phyloP scores from a whole-genome alignment of 2,797 vertebrate genomes.

The Martes flavigula region DNA sequence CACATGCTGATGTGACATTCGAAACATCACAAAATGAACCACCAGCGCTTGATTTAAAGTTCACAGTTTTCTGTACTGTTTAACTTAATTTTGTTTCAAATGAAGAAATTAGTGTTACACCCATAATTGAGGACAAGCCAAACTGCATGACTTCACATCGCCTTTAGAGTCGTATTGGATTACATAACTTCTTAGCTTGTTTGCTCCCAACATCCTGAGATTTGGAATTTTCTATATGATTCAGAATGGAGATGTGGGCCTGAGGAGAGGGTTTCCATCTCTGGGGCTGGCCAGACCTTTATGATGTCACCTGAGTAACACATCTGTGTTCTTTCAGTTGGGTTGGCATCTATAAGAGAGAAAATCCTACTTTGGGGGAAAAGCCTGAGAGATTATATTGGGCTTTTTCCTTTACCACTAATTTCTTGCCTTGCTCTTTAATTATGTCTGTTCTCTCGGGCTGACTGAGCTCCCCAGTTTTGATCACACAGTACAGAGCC shows the following conservation, averaged over 20 bases:
- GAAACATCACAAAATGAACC: conserved; percentile 76
- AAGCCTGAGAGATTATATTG: background rate
- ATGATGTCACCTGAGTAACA: background rate
- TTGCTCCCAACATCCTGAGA: conserved; percentile 81
- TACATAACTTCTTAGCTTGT: conserved; percentile 82
- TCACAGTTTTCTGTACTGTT: conserved; percentile 82
- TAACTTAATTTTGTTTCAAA: conserved; percentile 83
- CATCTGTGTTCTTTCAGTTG: background rate
- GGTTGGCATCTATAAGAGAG: background rate
- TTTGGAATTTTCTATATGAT: conserved; percentile 78
- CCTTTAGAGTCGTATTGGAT: conserved; percentile 81
- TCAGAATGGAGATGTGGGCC: conserved; percentile 73
- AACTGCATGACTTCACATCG: conserved; percentile 84
- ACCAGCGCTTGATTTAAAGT: conserved; percentile 61
- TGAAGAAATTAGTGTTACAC: conserved; percentile 84
- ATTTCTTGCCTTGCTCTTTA: conserved; percentile 40
- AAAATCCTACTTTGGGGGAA: background rate
- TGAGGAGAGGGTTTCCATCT: conserved; percentile 49
- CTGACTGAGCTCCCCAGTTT: conserved; percentile 72
- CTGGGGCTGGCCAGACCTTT: background rate
- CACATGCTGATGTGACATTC: conserved; percentile 52
- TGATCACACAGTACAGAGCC: conserved; percentile 54
- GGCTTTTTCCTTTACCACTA: background rate
- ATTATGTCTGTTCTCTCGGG: conserved; percentile 55
- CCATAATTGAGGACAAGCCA: conserved; percentile 84